These are phyloP conservation scores for Delphinapterus leucas DNA, from an alignment of 2,113 vertebrate species.

Conservation along the genomic window DNA sequence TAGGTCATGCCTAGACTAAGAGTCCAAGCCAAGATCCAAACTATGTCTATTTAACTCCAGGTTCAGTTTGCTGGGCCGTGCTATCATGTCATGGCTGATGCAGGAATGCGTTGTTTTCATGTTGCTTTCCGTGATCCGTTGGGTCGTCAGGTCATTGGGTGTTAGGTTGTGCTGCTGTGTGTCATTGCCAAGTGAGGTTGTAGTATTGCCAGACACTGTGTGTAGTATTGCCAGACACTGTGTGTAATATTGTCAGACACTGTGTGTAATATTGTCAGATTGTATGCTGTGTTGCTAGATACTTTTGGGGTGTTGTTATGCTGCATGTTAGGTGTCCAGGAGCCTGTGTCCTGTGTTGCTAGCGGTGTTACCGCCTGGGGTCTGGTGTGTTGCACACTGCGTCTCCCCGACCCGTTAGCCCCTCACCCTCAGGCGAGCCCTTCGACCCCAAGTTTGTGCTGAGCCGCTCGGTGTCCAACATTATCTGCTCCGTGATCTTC, in stretches of 20 bases:
- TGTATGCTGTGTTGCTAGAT: not conserved
- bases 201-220: not conserved
- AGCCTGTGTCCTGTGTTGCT: not conserved
- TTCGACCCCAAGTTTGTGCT: constrained; percentile 70
- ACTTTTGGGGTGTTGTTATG: not conserved
- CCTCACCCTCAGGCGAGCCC: constrained; percentile 56
- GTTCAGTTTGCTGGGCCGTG: not conserved
- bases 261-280: too few relatives aligned
- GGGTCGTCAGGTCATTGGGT: too few relatives aligned
- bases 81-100: not conserved
- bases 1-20: not conserved
- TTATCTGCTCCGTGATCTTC: constrained; percentile 77
- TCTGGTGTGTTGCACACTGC: not conserved
- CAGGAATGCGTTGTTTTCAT: not conserved
- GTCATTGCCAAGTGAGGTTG: not conserved
- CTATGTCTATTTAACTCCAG: not conserved
- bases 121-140: not conserved
- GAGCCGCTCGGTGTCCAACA: constrained; percentile 69
- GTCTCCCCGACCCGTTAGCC: not conserved
- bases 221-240: too few relatives aligned
- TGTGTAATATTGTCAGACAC: not conserved
- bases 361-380: accelerated
- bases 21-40: not conserved
- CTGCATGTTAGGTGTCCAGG: too few relatives aligned
- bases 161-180: not conserved